Evolutionary conservation across 2,888 invertebrate species (phyloP).

Genomic region (Agrochola litura): DNA sequence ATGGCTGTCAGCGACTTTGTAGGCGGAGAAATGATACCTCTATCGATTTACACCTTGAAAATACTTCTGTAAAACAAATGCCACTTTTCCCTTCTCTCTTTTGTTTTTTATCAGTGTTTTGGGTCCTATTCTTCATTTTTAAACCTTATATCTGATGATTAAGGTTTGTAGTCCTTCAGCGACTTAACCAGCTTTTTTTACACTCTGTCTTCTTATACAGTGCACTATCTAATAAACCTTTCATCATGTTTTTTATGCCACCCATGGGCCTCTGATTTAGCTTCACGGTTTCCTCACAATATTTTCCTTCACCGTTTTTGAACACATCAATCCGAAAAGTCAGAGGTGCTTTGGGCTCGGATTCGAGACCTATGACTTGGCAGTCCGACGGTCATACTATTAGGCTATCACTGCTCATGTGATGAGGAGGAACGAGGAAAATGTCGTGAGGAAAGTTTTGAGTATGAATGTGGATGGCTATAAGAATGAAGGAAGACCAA

Average conservation of each 20-base stretch:
- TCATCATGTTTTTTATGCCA: not conserved
- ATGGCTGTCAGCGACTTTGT: conserved; percentile 19
- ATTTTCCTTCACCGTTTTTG: too few species aligned
- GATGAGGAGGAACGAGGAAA: not conserved
- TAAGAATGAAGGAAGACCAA: not conserved
- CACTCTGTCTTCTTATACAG: not conserved
- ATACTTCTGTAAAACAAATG: not conserved
- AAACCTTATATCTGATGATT: not conserved
- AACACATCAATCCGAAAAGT: too few species aligned
- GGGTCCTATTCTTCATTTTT: not conserved
- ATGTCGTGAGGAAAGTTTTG: not conserved
- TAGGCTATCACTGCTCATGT: not conserved
- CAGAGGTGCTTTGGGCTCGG: too few species aligned
- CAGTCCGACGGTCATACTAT: too few species aligned
- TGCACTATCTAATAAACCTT: not conserved
- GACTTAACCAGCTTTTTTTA: not conserved
- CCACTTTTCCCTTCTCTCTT: too few species aligned
- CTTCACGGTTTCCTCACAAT: too few species aligned
- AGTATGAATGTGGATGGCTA: not conserved
- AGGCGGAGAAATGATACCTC: not conserved
- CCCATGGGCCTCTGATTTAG: too few species aligned
- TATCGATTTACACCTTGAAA: not conserved
- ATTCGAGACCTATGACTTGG: too few species aligned
- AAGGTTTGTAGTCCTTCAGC: not conserved
- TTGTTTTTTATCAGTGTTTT: not conserved